phyloP scores from a whole-genome alignment of 2,113 vertebrate genomes.

The Cichladusa arquata region DNA sequence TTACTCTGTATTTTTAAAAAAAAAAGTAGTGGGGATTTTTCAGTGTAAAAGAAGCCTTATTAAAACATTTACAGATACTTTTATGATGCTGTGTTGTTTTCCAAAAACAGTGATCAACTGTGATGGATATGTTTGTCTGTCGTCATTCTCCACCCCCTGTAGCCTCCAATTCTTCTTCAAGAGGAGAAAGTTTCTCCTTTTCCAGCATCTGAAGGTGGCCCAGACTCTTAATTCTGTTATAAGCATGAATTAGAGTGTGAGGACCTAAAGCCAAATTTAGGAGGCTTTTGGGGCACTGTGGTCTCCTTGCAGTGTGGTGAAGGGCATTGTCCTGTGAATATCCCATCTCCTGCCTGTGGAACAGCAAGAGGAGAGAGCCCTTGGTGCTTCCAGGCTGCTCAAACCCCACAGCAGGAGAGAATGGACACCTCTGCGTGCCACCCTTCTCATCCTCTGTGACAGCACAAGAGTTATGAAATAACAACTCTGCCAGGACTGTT shows the following conservation, averaged over 20 bases:
- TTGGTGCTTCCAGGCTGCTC: accelerated
- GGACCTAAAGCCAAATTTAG: not conserved
- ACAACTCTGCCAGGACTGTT: not conserved
- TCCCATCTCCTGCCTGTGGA: not conserved
- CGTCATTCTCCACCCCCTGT: not conserved
- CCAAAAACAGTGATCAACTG: not conserved
- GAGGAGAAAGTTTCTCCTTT: not conserved
- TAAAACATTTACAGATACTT: conserved; percentile 40
- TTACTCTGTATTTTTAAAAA: not conserved
- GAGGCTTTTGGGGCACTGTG: not conserved
- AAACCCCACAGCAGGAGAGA: not conserved
- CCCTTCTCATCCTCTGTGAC: accelerated
- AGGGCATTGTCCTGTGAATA: not conserved
- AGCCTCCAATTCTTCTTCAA: not conserved
- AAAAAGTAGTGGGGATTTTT: not conserved
- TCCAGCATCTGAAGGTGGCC: not conserved
- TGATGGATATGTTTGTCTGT: not conserved
- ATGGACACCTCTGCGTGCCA: not conserved
- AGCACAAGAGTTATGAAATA: not conserved
- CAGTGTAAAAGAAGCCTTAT: not conserved
- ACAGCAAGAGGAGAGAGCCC: not conserved
- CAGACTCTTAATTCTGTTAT: not conserved
- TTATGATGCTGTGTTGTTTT: not conserved
- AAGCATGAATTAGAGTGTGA: not conserved
- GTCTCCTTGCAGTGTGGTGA: not conserved